Evolutionary conservation across 2,113 vertebrate genomes (phyloP), one percentile per base, ranked within the genome.

Genomic region (Piprites chloris): DNA sequence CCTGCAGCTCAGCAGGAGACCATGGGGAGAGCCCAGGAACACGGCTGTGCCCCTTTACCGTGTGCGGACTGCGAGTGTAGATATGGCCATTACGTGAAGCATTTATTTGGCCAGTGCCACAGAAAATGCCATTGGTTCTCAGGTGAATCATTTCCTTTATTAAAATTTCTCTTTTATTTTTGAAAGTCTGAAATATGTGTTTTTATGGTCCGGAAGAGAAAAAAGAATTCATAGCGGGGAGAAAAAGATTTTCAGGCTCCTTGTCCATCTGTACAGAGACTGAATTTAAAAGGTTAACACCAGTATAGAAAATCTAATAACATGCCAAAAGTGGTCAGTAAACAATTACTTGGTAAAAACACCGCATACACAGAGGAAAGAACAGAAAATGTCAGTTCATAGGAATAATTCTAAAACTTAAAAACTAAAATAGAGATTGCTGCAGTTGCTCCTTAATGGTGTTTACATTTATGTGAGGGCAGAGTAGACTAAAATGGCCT

Each of bases 211-310:
- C 87, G 12, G 75, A 92, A 90, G 85, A 94, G 72, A 95, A 85
- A 90, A 94, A 94, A 95, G 42, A 91, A 67, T 96, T 87, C 85
- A 93, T 91, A 95, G 85, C 82, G 71, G 87, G 52, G 53, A 94
- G 82, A 94, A 87, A 95, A 95, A 76, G 46, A 83, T 87, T 96
- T 93, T 96, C 91, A 93, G 88, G 87, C 32, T 95, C 92, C 75
- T 96, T 91, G 85, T 93, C 78, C 71, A 85, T 87, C 95, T 95
- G 87, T 72, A 77, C 88, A 95, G 93, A 92, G 92, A 94, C 93
- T 95, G 81, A 85, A 96, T 95, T 90, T 96, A 83, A 97, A 94
- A 96, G 79, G 85, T 93, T 96, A 95, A 95, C 42, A 24, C 88
- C 65, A 86, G 56, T 30, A 88, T 6, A 78, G 93, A 79, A 94